phyloP scores from a whole-genome alignment of 2,797 vertebrate genomes.

The Ibycter americanus region DNA sequence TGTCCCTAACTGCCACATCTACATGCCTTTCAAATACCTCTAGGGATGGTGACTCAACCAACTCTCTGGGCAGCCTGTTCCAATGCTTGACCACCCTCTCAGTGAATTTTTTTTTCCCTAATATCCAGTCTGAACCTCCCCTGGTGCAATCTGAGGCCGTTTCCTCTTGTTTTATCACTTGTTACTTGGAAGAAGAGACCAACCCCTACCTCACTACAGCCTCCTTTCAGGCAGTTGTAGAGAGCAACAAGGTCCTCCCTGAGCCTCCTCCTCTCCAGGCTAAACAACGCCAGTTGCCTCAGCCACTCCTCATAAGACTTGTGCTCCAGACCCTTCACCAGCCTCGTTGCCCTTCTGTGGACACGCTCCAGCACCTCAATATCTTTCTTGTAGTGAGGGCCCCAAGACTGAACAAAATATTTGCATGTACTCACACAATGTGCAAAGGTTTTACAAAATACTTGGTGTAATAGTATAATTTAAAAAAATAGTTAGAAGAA shows the following conservation, averaged over 20 bases:
- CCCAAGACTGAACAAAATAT: not conserved
- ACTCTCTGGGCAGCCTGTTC: not conserved
- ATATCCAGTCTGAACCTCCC: not conserved
- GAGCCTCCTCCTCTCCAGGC: rapidly evolving
- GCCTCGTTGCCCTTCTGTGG: not conserved
- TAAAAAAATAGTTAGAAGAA: not conserved
- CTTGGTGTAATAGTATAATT: not conserved
- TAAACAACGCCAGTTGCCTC: not conserved
- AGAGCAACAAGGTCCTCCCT: not conserved
- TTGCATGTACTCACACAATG: not conserved
- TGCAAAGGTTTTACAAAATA: not conserved
- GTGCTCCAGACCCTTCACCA: not conserved
- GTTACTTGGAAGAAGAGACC: not conserved
- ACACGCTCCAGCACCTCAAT: rapidly evolving
- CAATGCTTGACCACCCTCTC: not conserved
- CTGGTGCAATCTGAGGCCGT: not conserved
- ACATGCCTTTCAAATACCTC: not conserved
- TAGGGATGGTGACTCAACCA: not conserved
- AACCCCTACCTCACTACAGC: not conserved
- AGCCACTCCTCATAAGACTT: not conserved
- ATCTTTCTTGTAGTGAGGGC: not conserved
- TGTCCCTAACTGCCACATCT: not conserved
- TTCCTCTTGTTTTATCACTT: not conserved
- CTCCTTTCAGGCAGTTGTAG: not conserved
- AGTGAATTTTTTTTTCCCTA: not conserved